These are phyloP conservation scores for Aplochiton taeniatus DNA, from an alignment of 2,797 vertebrate genomes.

Conservation along the genomic window DNA sequence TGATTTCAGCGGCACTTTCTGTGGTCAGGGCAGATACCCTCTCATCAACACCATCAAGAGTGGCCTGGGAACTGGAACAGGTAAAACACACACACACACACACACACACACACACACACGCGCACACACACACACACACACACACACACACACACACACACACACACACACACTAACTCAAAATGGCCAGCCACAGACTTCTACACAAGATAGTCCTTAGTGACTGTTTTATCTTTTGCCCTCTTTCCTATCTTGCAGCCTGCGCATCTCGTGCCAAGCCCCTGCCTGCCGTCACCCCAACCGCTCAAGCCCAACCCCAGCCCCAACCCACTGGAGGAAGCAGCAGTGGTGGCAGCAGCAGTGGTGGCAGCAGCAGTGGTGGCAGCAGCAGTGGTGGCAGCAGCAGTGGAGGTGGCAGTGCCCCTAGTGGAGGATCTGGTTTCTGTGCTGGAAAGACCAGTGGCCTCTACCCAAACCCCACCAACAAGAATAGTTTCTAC, in stretches of 20 bases:
- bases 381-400: slow-evolving; percentile 17
- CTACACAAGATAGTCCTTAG: too few relatives aligned
- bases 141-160: slow-evolving; percentile 11
- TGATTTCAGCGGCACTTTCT: slow-evolving; percentile 34
- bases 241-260: slow-evolving; percentile 28
- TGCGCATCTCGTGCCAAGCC: slow-evolving; percentile 31
- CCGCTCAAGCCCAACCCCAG: slow-evolving; percentile 30
- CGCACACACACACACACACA: slow-evolving; percentile 1
- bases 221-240: too few relatives aligned
- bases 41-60: slow-evolving; percentile 62
- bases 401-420: slow-evolving; percentile 10
- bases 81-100: slow-evolving; percentile 22
- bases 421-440: slow-evolving; percentile 38
- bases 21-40: slow-evolving; percentile 26
- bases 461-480: slow-evolving; percentile 68
- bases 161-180: slow-evolving; percentile 1
- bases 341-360: slow-evolving; percentile 26
- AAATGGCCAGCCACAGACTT: too few relatives aligned
- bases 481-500: slow-evolving; percentile 70
- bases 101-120: slow-evolving; percentile 7
- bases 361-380: neutral
- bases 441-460: slow-evolving; percentile 76
- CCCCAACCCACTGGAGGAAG: slow-evolving; percentile 27
- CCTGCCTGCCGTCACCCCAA: slow-evolving; percentile 37
- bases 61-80: slow-evolving; percentile 54